Conservation (phyloP, 2,797 vertebrate species). For the Sebastes trivittatus region DNA sequence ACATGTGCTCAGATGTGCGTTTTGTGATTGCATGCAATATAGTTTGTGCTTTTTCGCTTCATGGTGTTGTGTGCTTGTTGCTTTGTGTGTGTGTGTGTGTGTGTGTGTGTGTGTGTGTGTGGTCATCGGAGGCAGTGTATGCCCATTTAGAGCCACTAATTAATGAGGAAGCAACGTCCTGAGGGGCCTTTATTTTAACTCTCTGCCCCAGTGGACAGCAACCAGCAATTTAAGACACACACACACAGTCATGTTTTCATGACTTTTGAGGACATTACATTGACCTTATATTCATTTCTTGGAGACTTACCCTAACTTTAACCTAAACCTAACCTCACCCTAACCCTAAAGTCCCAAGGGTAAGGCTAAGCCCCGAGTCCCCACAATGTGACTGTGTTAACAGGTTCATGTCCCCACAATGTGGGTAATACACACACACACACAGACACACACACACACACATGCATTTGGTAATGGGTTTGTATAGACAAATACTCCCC, state of each 20-base stretch:
- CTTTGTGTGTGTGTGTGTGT: not conserved
- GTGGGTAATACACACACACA: not conserved
- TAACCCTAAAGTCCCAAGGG: too few relatives aligned
- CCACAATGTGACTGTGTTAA: too few relatives aligned
- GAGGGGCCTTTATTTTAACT: slow-evolving; percentile 29
- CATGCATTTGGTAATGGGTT: not conserved
- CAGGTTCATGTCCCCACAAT: too few relatives aligned
- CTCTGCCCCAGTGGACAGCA: slow-evolving; percentile 6
- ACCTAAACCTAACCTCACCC: too few relatives aligned
- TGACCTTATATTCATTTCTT: too few relatives aligned
- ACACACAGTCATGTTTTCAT: not conserved
- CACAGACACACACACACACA: not conserved
- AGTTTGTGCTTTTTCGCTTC: not conserved
- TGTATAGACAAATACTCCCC: not conserved
- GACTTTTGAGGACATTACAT: too few relatives aligned
- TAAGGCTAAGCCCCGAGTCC: too few relatives aligned
- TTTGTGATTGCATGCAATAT: not conserved
- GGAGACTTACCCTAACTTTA: too few relatives aligned
- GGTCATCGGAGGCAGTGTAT: not conserved
- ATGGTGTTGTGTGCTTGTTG: not conserved
- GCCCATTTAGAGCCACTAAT: slow-evolving; percentile 38
- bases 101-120: not conserved
- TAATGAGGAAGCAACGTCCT: slow-evolving; percentile 28
- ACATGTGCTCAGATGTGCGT: not conserved
- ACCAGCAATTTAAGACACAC: slow-evolving; percentile 1